A percentile compares a stretch with the other conserved stretches of the same genome.
These are phyloP conservation scores for Seriola dumerili DNA, from an alignment of 2,113 vertebrate species.

Conservation along the genomic window DNA sequence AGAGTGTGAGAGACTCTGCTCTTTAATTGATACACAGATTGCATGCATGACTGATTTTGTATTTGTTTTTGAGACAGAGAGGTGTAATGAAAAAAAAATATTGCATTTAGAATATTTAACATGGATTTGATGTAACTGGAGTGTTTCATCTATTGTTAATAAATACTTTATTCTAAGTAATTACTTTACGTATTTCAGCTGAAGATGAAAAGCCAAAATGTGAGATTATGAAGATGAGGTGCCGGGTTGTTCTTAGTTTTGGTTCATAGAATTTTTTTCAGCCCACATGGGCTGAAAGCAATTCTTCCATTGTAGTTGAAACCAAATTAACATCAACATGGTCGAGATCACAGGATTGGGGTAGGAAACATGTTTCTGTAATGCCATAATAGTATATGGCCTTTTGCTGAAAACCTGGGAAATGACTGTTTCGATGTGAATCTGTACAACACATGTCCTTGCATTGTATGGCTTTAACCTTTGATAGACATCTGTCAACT, in stretches of 20 bases:
- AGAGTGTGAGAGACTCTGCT: conserved; percentile 65
- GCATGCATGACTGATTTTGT: not conserved
- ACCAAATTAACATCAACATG: too few species aligned
- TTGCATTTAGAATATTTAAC: not conserved
- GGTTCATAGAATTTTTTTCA: too few species aligned
- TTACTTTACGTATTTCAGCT: not conserved
- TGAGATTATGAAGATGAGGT: not conserved
- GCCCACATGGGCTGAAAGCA: too few species aligned
- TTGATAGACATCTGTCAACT: not conserved
- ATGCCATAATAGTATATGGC: too few species aligned
- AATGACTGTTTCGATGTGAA: not conserved
- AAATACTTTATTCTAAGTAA: not conserved
- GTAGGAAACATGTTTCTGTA: too few species aligned
- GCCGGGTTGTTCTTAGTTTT: too few species aligned
- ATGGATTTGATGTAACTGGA: not conserved
- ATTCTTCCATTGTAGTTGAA: too few species aligned
- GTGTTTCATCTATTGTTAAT: not conserved
- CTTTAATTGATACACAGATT: conserved; percentile 73
- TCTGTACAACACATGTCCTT: not conserved
- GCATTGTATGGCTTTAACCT: not conserved
- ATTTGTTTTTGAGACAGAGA: not conserved
- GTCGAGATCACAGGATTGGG: too few species aligned
- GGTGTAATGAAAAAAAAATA: not conserved
- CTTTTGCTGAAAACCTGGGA: too few species aligned
- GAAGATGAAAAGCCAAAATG: not conserved